Percentiles rank a stretch among this genome's conserved stretches.
Conservation (phyloP, 64 coral and sea anemone genomes). For the Acropora tenuis region DNA sequence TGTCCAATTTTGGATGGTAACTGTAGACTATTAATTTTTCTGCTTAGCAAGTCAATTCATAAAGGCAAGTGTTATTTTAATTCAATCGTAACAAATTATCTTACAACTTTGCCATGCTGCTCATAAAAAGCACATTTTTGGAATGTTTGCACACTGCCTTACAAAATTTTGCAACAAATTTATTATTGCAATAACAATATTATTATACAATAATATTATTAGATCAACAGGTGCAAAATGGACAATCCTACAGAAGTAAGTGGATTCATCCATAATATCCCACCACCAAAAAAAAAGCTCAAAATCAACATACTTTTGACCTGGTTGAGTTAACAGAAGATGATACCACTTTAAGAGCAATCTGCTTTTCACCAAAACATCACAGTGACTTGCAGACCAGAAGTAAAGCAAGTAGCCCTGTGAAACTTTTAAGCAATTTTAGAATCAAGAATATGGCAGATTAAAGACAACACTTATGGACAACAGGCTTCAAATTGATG, state of each 20-base stretch:
- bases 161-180: too few species aligned
- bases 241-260: constrained; percentile 52
- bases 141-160: too few species aligned
- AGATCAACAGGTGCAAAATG: constrained; percentile 47
- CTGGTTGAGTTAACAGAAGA: constrained; percentile 8
- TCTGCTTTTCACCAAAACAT: constrained; percentile 55
- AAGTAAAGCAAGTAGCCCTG: constrained; percentile 41
- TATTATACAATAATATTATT: background rate
- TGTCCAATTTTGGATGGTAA: constrained; percentile 42
- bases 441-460: constrained; percentile 34
- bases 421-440: constrained; percentile 31
- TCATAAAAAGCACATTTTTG: too few species aligned
- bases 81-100: too few species aligned
- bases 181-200: background rate
- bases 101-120: background rate
- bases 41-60: background rate
- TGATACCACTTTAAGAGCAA: constrained; percentile 39
- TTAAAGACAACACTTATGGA: constrained; percentile 55
- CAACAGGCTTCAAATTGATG: constrained; percentile 34
- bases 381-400: constrained; percentile 41
- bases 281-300: background rate
- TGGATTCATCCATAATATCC: background rate
- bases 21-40: constrained; percentile 36
- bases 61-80: too few species aligned
- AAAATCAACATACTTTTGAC: constrained; percentile 8